Conservation (phyloP, 1,140 invertebrate genomes). For the Cotesia glomerata region DNA sequence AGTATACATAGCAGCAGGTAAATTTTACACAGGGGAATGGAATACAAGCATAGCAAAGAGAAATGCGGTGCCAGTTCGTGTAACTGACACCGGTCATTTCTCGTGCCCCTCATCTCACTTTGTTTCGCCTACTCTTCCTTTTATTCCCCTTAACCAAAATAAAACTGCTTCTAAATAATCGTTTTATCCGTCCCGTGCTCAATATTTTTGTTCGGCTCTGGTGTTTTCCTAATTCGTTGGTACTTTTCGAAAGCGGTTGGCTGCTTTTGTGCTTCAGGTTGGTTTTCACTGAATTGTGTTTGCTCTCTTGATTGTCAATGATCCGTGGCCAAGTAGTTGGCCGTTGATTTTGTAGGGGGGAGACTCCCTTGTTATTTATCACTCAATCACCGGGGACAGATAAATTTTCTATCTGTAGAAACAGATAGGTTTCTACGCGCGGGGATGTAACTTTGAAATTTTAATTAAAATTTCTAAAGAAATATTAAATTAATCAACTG, state of each 20-base stretch:
- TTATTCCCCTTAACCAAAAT: constrained; percentile 4
- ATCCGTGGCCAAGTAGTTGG: constrained; percentile 12
- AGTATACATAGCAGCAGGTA: constrained; percentile 16
- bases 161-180: neutral
- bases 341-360: no score
- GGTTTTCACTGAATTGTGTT: constrained; percentile 29
- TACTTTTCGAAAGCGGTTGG: no score
- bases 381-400: no score
- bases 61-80: constrained; percentile 57
- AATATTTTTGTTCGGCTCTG: no score
- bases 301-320: constrained; percentile 39
- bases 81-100: constrained; percentile 60
- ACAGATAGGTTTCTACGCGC: no score
- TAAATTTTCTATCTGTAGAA: no score
- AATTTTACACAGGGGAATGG: constrained; percentile 13
- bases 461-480: no score
- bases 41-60: constrained; percentile 37
- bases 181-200: no score
- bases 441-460: no score
- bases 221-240: no score
- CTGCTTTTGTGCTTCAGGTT: no score
- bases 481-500: no score
- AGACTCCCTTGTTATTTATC: neutral
- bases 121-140: constrained; percentile 42
- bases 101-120: constrained; percentile 56